These are phyloP conservation scores for Calameuta idolon DNA, from an alignment of 2,888 invertebrate species.

Conservation along the genomic window DNA sequence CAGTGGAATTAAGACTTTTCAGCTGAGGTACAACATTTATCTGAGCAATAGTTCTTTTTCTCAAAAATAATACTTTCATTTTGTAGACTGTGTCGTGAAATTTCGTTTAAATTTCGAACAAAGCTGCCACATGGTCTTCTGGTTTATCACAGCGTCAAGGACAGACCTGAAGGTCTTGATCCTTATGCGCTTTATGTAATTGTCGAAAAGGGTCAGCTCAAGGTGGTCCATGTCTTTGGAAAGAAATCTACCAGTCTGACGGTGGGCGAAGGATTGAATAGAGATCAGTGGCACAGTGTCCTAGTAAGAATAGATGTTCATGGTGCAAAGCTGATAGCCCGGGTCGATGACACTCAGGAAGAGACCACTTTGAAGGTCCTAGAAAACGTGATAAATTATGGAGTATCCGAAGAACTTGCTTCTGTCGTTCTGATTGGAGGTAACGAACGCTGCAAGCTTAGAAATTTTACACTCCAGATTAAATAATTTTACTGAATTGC, in stretches of 20 bases:
- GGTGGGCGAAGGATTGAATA: slow-evolving; percentile 88
- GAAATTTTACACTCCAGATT: neutral
- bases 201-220: slow-evolving; percentile 90
- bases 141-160: slow-evolving; percentile 91
- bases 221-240: slow-evolving; percentile 92
- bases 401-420: slow-evolving; percentile 85
- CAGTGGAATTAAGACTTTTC: slow-evolving; percentile 90
- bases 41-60: neutral
- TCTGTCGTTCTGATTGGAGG: slow-evolving; percentile 92
- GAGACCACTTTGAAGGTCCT: slow-evolving; percentile 87
- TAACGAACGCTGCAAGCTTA: slow-evolving; percentile 61
- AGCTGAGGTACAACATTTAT: slow-evolving; percentile 76
- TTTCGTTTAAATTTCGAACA: slow-evolving; percentile 90
- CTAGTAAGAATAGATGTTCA: slow-evolving; percentile 89
- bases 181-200: slow-evolving; percentile 92
- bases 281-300: slow-evolving; percentile 92
- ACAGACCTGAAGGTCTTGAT: slow-evolving; percentile 82
- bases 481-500: slow-evolving; percentile 24
- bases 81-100: slow-evolving; percentile 83
- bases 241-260: slow-evolving; percentile 87
- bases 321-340: slow-evolving; percentile 84
- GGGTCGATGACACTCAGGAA: slow-evolving; percentile 85
- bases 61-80: neutral
- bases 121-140: slow-evolving; percentile 88
- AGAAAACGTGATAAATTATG: slow-evolving; percentile 86